These are phyloP conservation scores for Trachelus troglodyta DNA, from an alignment of 2,888 invertebrate species.

Conservation along the genomic window DNA sequence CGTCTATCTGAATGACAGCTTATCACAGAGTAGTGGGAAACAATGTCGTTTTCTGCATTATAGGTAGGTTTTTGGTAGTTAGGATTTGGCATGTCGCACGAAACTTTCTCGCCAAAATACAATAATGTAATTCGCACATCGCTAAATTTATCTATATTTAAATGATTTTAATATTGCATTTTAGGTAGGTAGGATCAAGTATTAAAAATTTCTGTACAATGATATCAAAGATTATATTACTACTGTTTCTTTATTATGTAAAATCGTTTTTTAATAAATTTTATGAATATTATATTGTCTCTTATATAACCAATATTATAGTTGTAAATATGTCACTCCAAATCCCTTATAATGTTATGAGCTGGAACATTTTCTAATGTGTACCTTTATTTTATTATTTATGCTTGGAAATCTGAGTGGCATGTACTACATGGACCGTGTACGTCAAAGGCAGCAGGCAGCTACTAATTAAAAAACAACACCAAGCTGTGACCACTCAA, in stretches of 20 bases:
- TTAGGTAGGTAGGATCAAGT: not conserved
- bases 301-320: not conserved
- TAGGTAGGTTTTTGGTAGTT: not conserved
- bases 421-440: too few relatives aligned
- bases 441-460: too few relatives aligned
- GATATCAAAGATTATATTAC: not conserved
- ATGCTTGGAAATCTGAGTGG: not conserved
- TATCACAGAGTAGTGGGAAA: too few relatives aligned
- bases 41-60: too few relatives aligned
- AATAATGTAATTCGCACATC: not conserved
- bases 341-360: not conserved
- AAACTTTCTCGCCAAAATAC: not conserved
- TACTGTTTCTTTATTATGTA: not conserved
- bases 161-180: not conserved
- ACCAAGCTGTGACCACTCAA: too few relatives aligned
- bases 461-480: too few relatives aligned
- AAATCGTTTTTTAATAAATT: slow-evolving; percentile 3
- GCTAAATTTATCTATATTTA: not conserved
- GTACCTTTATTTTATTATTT: not conserved
- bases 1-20: too few relatives aligned
- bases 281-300: not conserved
- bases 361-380: not conserved
- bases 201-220: not conserved
- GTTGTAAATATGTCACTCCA: not conserved
- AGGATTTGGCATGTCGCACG: not conserved